phyloP scores from a whole-genome alignment of 2,113 vertebrate genomes.

The Colistium nudipinnis region DNA sequence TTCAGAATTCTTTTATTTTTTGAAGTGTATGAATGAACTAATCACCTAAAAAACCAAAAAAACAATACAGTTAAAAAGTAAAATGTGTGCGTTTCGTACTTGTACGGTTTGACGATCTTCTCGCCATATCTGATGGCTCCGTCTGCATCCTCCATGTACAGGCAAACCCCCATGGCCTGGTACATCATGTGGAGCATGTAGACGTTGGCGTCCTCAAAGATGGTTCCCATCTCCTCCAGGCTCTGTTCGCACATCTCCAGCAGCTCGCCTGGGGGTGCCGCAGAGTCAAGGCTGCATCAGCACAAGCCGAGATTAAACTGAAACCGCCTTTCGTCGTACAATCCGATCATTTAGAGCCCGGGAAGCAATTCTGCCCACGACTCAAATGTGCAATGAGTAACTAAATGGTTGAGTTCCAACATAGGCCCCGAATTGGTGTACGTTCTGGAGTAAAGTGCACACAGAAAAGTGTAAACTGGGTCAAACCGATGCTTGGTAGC shows the following conservation, averaged over 20 bases:
- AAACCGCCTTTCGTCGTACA: background rate
- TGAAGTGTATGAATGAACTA: background rate
- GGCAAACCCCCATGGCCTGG: conserved; percentile 97
- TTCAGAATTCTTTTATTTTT: background rate
- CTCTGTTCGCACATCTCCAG: conserved; percentile 95
- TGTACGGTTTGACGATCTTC: conserved; percentile 92
- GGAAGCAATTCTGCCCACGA: background rate
- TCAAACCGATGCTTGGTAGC: background rate
- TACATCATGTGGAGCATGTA: conserved; percentile 99
- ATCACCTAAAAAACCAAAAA: background rate
- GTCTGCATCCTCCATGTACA: conserved; percentile 88
- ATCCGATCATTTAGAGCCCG: background rate
- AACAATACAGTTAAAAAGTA: background rate
- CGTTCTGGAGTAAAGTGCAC: background rate
- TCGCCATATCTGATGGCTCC: conserved; percentile 89
- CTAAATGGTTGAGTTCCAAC: no score
- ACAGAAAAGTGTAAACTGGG: background rate
- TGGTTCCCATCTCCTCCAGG: conserved; percentile 90
- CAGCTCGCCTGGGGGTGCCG: conserved; percentile 88
- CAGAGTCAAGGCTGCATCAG: conserved; percentile 85
- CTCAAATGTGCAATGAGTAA: background rate
- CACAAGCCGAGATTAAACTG: background rate
- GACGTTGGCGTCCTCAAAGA: conserved; percentile 91
- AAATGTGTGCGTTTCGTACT: conserved; percentile 69
- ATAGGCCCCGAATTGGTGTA: background rate